phyloP scores from a whole-genome alignment of 2,113 vertebrate species.

The Pardalotus punctatus region DNA sequence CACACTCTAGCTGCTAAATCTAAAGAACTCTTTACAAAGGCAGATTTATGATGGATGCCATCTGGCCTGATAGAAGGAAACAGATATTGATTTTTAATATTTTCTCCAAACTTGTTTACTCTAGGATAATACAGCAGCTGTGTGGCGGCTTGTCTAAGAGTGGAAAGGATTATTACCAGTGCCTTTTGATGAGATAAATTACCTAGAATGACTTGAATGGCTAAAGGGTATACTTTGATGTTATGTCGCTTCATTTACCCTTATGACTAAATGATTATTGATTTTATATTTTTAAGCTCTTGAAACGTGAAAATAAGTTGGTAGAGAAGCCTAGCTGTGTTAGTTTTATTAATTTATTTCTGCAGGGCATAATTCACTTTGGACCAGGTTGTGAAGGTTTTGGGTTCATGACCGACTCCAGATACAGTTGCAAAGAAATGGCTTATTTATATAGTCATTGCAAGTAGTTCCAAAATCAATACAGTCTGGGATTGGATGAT shows the following conservation, averaged over 20 bases:
- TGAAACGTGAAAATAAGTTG: slow-evolving; percentile 87
- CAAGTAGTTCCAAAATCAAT: slow-evolving; percentile 87
- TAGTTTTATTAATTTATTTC: slow-evolving; percentile 91
- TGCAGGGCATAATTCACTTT: slow-evolving; percentile 85
- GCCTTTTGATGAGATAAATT: slow-evolving; percentile 89
- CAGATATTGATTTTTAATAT: slow-evolving; percentile 92
- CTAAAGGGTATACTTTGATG: slow-evolving; percentile 89
- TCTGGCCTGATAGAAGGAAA: slow-evolving; percentile 89
- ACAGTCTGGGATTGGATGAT: slow-evolving; percentile 85
- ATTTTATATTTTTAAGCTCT: slow-evolving; percentile 91
- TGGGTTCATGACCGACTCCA: slow-evolving; percentile 84
- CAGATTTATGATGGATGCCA: slow-evolving; percentile 85
- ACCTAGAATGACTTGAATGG: slow-evolving; percentile 84
- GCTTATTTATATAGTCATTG: slow-evolving; percentile 89
- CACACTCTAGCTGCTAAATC: slow-evolving; percentile 68
- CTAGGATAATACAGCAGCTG: slow-evolving; percentile 82
- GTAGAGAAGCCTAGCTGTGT: slow-evolving; percentile 79
- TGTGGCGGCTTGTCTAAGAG: slow-evolving; percentile 79
- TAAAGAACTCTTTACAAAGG: slow-evolving; percentile 76
- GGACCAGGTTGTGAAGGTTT: slow-evolving; percentile 80
- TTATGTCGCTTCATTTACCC: slow-evolving; percentile 90
- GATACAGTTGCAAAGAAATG: slow-evolving; percentile 85
- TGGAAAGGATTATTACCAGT: slow-evolving; percentile 84
- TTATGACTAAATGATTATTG: slow-evolving; percentile 97
- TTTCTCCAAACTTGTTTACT: slow-evolving; percentile 88